Percentiles rank a stretch among this genome's conserved stretches.
phyloP scores from a whole-genome alignment of 2,888 invertebrate genomes.

The Euclidia mi region DNA sequence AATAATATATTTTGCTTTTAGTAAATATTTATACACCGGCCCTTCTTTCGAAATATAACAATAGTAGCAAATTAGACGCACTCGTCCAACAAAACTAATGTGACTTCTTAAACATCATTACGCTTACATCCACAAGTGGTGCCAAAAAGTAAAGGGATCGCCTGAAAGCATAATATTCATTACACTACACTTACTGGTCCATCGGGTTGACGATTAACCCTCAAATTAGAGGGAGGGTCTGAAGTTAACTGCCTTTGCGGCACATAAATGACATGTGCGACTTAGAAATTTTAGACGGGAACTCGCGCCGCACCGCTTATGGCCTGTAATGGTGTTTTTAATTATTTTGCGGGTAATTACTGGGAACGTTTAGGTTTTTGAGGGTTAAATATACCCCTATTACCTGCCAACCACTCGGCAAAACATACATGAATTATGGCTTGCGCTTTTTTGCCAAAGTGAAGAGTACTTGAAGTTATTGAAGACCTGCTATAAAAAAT shows the following conservation, averaged over 20 bases:
- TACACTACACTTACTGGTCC: conserved; percentile 78
- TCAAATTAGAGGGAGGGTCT: conserved; percentile 74
- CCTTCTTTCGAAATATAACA: too few species aligned
- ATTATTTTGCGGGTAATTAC: conserved; percentile 62
- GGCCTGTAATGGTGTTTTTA: conserved; percentile 60
- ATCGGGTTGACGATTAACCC: conserved; percentile 81
- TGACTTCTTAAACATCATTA: conserved; percentile 20
- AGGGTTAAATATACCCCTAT: conserved; percentile 31
- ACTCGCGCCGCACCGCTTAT: conserved; percentile 33
- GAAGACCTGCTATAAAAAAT: too few species aligned
- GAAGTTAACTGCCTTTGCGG: conserved; percentile 80
- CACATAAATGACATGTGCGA: conserved; percentile 75
- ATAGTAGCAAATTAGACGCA: background rate
- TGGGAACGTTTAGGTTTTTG: conserved; percentile 44
- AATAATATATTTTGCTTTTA: too few species aligned
- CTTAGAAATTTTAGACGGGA: conserved; percentile 60
- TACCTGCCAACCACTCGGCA: background rate
- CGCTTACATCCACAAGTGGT: conserved; percentile 29
- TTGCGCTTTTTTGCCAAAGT: too few species aligned
- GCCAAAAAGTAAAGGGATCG: conserved; percentile 61
- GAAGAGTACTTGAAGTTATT: too few species aligned
- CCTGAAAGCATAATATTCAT: conserved; percentile 76
- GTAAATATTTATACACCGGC: too few species aligned
- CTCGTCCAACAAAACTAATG: conserved; percentile 23
- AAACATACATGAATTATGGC: background rate